A percentile compares a stretch with the other conserved stretches of the same genome.
phyloP scores from a whole-genome alignment of 2,113 vertebrate species.

The Phocoena sinus region DNA sequence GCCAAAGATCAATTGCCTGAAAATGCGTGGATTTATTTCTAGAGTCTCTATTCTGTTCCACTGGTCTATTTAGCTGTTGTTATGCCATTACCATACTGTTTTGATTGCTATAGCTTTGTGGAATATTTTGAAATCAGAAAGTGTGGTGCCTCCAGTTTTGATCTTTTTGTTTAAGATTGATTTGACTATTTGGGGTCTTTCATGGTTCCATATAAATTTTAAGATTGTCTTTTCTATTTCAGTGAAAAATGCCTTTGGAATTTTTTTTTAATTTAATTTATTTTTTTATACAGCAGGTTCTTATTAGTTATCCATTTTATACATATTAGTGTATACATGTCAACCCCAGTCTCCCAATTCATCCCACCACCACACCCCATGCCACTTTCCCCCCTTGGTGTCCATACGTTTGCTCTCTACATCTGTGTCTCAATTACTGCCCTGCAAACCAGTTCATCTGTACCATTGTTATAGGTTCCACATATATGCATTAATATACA shows the following conservation, averaged over 20 bases:
- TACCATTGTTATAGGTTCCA: too few relatives aligned
- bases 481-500: too few relatives aligned
- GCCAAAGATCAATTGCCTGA: background rate
- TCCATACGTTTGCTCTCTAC: too few relatives aligned
- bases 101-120: background rate
- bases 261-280: background rate
- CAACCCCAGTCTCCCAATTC: too few relatives aligned
- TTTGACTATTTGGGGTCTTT: background rate
- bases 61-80: background rate
- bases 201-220: background rate
- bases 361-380: too few relatives aligned
- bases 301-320: too few relatives aligned
- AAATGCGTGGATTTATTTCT: background rate
- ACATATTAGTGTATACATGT: too few relatives aligned
- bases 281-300: too few relatives aligned
- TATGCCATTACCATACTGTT: background rate
- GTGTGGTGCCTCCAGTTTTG: background rate
- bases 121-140: background rate
- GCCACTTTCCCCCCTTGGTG: too few relatives aligned
- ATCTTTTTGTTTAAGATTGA: background rate
- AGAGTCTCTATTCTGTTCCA: background rate
- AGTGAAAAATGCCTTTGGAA: background rate
- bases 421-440: too few relatives aligned
- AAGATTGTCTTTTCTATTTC: background rate
- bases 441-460: too few relatives aligned